phyloP scores from a whole-genome alignment of 2,113 vertebrate species.

The Carollia perspicillata region DNA sequence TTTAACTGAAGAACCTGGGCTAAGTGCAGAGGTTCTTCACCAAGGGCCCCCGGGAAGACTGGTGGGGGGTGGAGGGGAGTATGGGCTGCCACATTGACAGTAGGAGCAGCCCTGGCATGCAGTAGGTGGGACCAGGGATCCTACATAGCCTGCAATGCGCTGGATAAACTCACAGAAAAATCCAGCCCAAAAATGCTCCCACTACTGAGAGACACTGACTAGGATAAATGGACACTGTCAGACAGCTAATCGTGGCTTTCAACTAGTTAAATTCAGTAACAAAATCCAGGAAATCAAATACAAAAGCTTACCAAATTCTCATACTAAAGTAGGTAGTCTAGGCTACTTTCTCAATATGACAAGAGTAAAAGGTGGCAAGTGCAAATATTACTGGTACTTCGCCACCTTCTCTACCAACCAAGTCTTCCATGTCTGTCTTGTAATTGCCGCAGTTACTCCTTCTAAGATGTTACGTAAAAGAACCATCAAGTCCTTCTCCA shows the following conservation, averaged over 20 bases:
- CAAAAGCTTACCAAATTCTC: not conserved
- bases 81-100: not conserved
- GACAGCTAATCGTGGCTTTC: not conserved
- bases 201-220: not conserved
- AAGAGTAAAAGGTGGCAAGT: not conserved
- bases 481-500: not conserved
- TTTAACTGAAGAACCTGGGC: not conserved
- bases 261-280: not conserved
- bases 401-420: not conserved
- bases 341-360: not conserved
- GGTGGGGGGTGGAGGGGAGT: too few species aligned
- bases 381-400: not conserved
- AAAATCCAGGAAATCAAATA: not conserved
- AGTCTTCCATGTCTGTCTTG: not conserved
- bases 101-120: not conserved
- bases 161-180: conserved; percentile 18
- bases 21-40: not conserved
- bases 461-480: not conserved
- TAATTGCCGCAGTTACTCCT: not conserved
- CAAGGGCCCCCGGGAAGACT: not conserved
- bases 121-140: not conserved
- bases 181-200: not conserved
- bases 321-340: not conserved
- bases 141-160: not conserved
- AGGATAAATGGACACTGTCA: conserved; percentile 5